Percentiles rank a stretch among this genome's conserved stretches.
phyloP scores from a whole-genome alignment of 2,888 invertebrate genomes.

The Odiellus spinosus region DNA sequence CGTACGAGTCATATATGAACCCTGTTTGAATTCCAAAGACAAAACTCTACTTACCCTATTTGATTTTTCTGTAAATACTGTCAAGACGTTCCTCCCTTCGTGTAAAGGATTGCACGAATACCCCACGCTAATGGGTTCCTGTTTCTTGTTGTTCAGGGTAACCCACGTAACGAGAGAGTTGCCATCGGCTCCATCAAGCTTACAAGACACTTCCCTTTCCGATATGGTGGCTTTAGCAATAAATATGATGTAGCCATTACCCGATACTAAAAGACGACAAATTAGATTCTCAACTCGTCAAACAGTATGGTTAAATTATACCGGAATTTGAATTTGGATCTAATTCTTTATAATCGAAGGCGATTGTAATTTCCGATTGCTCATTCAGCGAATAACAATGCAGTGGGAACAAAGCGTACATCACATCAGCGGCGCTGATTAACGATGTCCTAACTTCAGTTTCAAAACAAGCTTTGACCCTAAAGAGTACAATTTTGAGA shows the following conservation, averaged over 20 bases:
- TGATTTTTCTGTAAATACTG: no score
- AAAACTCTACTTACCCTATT: no score
- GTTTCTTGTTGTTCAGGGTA: no score
- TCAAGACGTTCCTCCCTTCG: no score
- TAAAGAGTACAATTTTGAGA: constrained; percentile 16
- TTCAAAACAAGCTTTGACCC: constrained; percentile 27
- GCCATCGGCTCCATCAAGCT: constrained; percentile 28
- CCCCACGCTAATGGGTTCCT: no score
- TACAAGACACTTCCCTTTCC: constrained; percentile 25
- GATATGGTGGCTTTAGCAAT: constrained; percentile 28
- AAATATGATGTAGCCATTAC: constrained; percentile 28
- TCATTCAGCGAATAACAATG: constrained; percentile 30
- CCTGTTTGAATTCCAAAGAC: no score
- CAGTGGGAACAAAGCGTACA: constrained; percentile 27
- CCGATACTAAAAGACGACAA: constrained; percentile 18
- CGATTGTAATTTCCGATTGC: constrained; percentile 24
- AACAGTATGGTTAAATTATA: not conserved
- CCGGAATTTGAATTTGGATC: no score
- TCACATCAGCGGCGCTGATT: constrained; percentile 26
- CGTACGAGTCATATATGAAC: no score
- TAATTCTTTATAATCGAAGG: constrained; percentile 26
- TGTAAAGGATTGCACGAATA: no score
- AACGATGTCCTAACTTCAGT: constrained; percentile 26
- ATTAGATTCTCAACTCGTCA: not conserved
- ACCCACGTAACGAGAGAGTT: no score